Percentiles rank a stretch among this genome's conserved stretches.
Evolutionary conservation across 1,140 invertebrate genomes (phyloP).

Genomic region (Maniola jurtina): DNA sequence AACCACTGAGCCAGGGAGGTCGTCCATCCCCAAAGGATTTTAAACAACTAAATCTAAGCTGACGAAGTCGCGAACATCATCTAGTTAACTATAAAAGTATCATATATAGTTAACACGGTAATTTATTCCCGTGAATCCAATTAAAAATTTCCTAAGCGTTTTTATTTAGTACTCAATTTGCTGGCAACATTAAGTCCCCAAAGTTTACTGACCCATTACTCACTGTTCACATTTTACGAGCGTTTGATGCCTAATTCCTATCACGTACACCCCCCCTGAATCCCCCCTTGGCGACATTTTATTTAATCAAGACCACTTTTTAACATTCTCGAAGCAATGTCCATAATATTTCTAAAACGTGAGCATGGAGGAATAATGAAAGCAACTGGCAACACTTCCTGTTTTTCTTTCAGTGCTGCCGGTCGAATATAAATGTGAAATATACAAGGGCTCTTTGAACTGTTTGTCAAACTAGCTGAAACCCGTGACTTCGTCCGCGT

Average conservation of each 20-base stretch:
- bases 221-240: constrained; percentile 50
- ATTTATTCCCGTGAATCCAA: background rate
- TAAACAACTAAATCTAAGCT: no score
- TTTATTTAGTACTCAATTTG: constrained; percentile 33
- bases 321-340: constrained; percentile 59
- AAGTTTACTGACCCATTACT: constrained; percentile 50
- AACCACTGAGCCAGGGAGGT: no score
- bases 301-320: constrained; percentile 74
- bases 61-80: no score
- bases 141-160: constrained; percentile 15
- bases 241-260: constrained; percentile 48
- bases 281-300: constrained; percentile 59
- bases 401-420: constrained; percentile 39
- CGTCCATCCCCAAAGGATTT: no score
- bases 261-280: constrained; percentile 45
- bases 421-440: constrained; percentile 38
- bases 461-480: constrained; percentile 2
- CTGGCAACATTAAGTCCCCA: constrained; percentile 31
- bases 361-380: constrained; percentile 49
- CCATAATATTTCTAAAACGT: constrained; percentile 67
- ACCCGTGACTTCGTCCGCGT: no score
- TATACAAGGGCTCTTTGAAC: background rate
- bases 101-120: background rate
- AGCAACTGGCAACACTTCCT: constrained; percentile 47
- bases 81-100: background rate